phyloP scores from a whole-genome alignment of 2,888 invertebrate genomes.

The Leucophenga montana region DNA sequence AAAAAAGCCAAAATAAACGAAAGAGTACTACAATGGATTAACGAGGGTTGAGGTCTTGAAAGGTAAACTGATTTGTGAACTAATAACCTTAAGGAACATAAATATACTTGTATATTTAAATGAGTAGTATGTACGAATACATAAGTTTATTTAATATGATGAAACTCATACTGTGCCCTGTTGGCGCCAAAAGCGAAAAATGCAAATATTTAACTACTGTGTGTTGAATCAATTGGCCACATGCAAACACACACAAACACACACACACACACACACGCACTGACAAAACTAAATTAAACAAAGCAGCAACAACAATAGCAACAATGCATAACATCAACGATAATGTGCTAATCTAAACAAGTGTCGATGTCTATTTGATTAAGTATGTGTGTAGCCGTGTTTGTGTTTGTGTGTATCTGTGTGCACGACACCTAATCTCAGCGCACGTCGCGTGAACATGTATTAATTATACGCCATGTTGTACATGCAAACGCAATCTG shows the following conservation, averaged over 20 bases:
- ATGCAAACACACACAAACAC: neutral
- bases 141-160: no score
- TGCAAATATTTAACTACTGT: neutral
- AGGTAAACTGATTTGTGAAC: no score
- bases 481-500: constrained; percentile 21
- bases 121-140: no score
- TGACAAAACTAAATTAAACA: constrained; percentile 9
- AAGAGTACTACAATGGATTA: no score
- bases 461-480: constrained; percentile 44
- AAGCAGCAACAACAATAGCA: constrained; percentile 20
- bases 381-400: constrained; percentile 40
- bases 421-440: constrained; percentile 10
- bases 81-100: no score
- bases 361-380: constrained; percentile 39
- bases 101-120: no score
- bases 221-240: constrained; percentile 1
- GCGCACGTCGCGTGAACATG: constrained; percentile 22
- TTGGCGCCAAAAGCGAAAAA: no score
- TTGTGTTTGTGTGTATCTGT: constrained; percentile 49
- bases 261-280: neutral
- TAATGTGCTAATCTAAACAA: neutral
- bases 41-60: no score
- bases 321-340: neutral
- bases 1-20: no score
- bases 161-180: no score